Percentiles rank a stretch among this genome's conserved stretches.
Evolutionary conservation across 2,888 invertebrate genomes (phyloP).

Genomic region (Aporophyla lueneburgensis): DNA sequence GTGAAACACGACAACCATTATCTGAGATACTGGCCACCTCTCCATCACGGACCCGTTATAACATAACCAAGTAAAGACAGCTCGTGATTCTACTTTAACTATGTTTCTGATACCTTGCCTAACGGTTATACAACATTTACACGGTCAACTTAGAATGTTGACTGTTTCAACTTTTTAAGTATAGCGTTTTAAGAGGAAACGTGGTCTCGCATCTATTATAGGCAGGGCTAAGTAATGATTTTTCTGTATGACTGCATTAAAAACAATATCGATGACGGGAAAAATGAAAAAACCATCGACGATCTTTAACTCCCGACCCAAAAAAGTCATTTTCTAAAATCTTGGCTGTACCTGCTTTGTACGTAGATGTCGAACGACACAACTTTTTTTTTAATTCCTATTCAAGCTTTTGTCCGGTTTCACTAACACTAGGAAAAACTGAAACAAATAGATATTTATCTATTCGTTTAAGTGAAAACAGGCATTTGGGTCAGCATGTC

Average conservation of each 20-base stretch:
- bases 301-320: no score
- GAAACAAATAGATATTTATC: no score
- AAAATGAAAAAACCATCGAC: no score
- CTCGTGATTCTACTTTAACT: conserved; percentile 56
- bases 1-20: conserved; percentile 45
- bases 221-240: no score
- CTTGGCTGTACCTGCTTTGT: not conserved
- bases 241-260: no score
- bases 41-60: conserved; percentile 64
- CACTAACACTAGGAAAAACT: not conserved
- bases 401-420: not conserved
- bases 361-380: not conserved
- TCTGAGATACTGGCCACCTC: conserved; percentile 51
- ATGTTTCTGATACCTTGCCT: conserved; percentile 47
- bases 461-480: no score
- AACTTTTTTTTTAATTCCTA: no score
- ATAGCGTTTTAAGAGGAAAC: conserved; percentile 2
- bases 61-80: conserved; percentile 52
- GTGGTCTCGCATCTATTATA: not conserved
- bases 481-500: no score
- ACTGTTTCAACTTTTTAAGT: conserved; percentile 17
- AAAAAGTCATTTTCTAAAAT: not conserved
- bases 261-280: no score
- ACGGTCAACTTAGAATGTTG: conserved; percentile 22
- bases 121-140: conserved; percentile 47